Conservation (phyloP, 2,888 invertebrate species). For the Allacma fusca region DNA sequence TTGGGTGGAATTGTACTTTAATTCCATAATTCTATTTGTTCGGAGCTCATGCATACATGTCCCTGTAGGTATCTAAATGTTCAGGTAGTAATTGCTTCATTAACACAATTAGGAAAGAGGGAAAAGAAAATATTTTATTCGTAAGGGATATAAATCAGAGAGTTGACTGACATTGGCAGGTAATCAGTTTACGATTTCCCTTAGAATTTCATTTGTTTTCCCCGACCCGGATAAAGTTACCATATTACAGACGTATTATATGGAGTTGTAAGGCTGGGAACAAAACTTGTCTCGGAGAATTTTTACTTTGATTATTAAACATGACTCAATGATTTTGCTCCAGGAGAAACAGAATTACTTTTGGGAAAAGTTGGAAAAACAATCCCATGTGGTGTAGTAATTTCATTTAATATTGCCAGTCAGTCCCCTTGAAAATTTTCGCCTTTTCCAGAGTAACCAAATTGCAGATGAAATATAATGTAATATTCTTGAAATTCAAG, state of each 20-base stretch:
- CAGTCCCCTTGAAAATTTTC: neutral
- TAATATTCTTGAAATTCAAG: neutral
- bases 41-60: too few species aligned
- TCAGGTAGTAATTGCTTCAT: constrained; percentile 1
- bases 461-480: neutral
- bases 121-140: neutral
- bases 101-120: neutral
- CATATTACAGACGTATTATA: too few species aligned
- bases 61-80: too few species aligned
- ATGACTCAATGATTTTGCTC: neutral
- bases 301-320: too few species aligned
- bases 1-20: too few species aligned
- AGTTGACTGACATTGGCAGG: constrained; percentile 5
- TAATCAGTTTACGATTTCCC: neutral
- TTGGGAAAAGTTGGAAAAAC: neutral
- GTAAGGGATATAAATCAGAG: neutral
- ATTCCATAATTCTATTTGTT: too few species aligned
- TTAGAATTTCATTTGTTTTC: neutral
- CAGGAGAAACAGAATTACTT: neutral
- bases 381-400: neutral
- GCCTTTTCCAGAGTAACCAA: constrained; percentile 3
- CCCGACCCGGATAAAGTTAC: neutral
- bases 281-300: too few species aligned
- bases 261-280: too few species aligned
- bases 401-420: neutral